Evolutionary conservation across 2,113 vertebrate species (phyloP), one percentile per base, ranked within the genome.

Genomic region (Reinhardtius hippoglossoides): DNA sequence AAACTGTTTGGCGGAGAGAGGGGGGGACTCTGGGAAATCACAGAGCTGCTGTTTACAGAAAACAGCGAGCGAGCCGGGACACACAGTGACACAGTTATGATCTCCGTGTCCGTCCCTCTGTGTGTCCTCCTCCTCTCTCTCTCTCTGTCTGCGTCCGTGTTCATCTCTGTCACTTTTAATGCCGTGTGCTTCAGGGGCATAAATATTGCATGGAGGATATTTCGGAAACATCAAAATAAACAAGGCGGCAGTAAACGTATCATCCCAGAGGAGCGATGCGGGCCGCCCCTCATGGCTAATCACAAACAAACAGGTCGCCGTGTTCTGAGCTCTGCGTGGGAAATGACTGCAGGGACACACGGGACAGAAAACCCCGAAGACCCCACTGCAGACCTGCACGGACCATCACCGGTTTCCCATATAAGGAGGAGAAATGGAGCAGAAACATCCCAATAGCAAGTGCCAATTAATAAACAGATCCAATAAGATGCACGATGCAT

Each of bases 21-120:
- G 78, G 31, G 40, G 70, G 78, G 68, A 78, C 48, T 12, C 82
- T 87, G 82, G 82, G 87, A 88, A 84, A 85, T 82, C 77, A 69
- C n/a, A 1, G 63, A 44, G 61, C 73, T 62, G 21, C 59, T 84
- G 71, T 85, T 88, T 71, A 87, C 80, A 83, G 69, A 74, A 80
- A 84, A 82, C 76, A 74, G 23, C 0, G 56, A 56, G 76, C 42
- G 42, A 67, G 57, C 66, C 0, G 73, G 70, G 61, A n/a, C 81
- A 5, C 85, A 60, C 75, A 37, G 35, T 6, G 60, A 67, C 81
- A 77, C 64, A 68, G 73, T 82, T 80, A 65, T 69, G 73, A 73
- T 85, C 76, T n/a, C 40, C 0, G 12, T 23, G 68, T 71, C 37
- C 16, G 76, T 82, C 83, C 58, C 69, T 59, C 23, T 58, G 72